Evolutionary conservation across 2,888 invertebrate genomes (phyloP).

Genomic region (Pasiphila rectangulata): DNA sequence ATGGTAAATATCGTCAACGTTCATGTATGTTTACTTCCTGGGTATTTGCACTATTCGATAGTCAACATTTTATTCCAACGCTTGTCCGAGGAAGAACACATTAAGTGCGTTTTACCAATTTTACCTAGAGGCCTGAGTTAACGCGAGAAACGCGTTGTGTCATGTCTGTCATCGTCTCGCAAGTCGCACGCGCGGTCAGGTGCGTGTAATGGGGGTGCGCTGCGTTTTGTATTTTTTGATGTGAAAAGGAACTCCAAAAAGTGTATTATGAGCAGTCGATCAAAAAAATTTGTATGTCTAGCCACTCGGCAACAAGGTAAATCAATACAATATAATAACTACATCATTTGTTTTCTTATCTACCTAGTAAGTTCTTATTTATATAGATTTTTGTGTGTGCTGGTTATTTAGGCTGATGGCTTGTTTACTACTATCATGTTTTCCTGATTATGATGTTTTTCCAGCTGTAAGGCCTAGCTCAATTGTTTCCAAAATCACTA

Average conservation of each 20-base stretch:
- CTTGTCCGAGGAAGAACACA: too few species aligned
- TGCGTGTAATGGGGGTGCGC: too few species aligned
- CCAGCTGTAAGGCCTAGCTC: too few species aligned
- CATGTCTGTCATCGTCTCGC: too few species aligned
- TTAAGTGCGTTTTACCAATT: too few species aligned
- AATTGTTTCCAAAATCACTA: conserved; percentile 2
- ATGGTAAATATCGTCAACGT: too few species aligned
- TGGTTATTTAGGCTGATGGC: not conserved
- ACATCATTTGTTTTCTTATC: not conserved
- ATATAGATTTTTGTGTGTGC: conserved; percentile 1
- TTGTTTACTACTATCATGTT: not conserved
- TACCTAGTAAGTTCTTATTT: not conserved
- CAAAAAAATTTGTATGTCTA: conserved; percentile 6
- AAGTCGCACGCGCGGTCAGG: too few species aligned
- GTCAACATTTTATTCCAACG: too few species aligned
- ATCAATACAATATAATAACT: not conserved
- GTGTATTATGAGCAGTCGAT: conserved; percentile 7
- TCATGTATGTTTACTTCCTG: not conserved
- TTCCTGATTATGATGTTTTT: too few species aligned
- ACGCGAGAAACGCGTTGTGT: too few species aligned
- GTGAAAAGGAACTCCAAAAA: not conserved
- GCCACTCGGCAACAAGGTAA: not conserved
- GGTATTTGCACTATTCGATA: too few species aligned
- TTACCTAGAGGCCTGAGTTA: too few species aligned
- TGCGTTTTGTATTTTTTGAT: not conserved